Base-by-base conservation (phyloP, 64 coral and sea anemone species). In the Hydrozoanthus tunicans region DNA sequence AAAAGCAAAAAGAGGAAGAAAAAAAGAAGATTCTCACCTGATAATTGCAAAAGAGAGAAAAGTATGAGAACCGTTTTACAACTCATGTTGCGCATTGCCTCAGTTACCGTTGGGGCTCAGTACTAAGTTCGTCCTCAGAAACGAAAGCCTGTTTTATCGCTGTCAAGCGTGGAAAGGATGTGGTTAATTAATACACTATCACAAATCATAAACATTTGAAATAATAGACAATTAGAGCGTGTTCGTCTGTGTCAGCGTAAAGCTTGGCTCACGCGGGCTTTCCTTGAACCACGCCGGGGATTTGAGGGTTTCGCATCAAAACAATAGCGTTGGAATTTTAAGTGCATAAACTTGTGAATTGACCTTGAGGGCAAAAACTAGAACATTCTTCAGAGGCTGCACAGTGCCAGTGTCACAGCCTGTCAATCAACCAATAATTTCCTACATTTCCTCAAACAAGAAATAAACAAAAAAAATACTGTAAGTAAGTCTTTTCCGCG, bases 171-270 rank as follows among this genome's bases (percentile, higher is more conserved):
- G 0, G 6, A 80, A 80, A 77, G 75, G 23, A 80, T 60, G 56
- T 20, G 55, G 17, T 60, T 20, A 80, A 60, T 56, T 79, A n/a
- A 79, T 79, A 79, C 53, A 56, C 20, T 20, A 80, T 56, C 78
- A 80, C 78, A 60, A 80, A 25, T 56, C 20, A 23, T 20, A 80
- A 80, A n/a, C 57, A 80, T 69, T 69, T 69, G 5, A 14, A 69
- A 69, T 69, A 6, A 17, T 69, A 14, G n/a, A 17, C 53, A 14
- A 26, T 80, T 58, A n/a, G 78, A 25, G 7, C 17, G 14, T 61
- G 78, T 80, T 80, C 78, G n/a, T 80, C 59, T 56, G 6, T 55
- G 26, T 20, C 56, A 15, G 78, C 56, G 17, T 59, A 56, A 78
- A 78, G 52, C 6, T 7, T 20, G 8, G 24, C 17, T 80, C 20